phyloP scores from a whole-genome alignment of 2,113 vertebrate species.

The Dasyornis broadbenti region DNA sequence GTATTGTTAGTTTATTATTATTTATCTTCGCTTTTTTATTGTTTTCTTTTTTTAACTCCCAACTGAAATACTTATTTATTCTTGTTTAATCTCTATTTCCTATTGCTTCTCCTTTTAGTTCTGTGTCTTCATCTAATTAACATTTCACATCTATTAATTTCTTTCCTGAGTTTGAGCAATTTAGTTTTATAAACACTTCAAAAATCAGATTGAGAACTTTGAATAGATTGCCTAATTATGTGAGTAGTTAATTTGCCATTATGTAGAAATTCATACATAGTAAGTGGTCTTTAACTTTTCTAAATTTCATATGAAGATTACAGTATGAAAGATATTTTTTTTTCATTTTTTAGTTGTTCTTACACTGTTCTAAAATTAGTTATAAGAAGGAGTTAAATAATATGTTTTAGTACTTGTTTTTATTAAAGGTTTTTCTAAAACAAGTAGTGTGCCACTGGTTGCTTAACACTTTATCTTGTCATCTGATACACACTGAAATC shows the following conservation, averaged over 20 bases:
- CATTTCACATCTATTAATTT: slow-evolving; percentile 59
- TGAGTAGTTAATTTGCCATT: slow-evolving; percentile 46
- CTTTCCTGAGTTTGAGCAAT: slow-evolving; percentile 60
- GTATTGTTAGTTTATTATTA: not conserved
- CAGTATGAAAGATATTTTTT: not conserved
- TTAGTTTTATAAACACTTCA: slow-evolving; percentile 61
- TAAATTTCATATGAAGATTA: slow-evolving; percentile 17
- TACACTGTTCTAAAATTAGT: not conserved
- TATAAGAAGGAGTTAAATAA: not conserved
- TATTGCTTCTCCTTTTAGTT: slow-evolving; percentile 22
- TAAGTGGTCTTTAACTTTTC: slow-evolving; percentile 53
- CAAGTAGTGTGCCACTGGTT: not conserved
- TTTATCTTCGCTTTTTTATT: not conserved
- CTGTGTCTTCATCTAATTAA: slow-evolving; percentile 50
- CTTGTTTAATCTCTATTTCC: not conserved
- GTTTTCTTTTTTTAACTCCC: not conserved
- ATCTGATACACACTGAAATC: not conserved
- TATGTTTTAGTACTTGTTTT: not conserved
- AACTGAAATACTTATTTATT: not conserved
- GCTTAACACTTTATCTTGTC: not conserved
- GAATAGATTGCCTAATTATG: slow-evolving; percentile 45
- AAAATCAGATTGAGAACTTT: slow-evolving; percentile 41
- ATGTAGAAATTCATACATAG: not conserved
- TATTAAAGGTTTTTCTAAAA: not conserved
- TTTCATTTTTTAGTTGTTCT: not conserved